A percentile compares a stretch with the other conserved stretches of the same genome.
These are phyloP conservation scores for Piaya cayana DNA, from an alignment of 2,113 vertebrate genomes.

Conservation along the genomic window DNA sequence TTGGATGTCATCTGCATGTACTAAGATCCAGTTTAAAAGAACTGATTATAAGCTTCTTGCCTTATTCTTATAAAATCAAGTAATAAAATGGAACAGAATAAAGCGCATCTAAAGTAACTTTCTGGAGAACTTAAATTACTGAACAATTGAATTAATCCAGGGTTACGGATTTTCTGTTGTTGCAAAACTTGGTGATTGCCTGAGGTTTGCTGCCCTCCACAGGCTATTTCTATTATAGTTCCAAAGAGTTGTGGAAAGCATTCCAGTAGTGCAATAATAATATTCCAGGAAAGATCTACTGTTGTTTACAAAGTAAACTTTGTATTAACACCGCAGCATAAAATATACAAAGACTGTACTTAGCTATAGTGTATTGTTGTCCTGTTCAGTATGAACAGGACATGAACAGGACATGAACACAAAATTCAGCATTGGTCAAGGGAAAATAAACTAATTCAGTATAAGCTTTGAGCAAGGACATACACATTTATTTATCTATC, in stretches of 20 bases:
- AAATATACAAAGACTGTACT: not conserved
- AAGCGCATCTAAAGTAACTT: not conserved
- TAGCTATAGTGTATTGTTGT: not conserved
- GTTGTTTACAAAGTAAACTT: not conserved
- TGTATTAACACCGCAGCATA: not conserved
- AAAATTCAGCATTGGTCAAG: not conserved
- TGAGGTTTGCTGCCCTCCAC: slow-evolving; percentile 66
- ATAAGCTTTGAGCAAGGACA: not conserved
- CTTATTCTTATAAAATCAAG: not conserved
- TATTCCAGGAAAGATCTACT: not conserved
- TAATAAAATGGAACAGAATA: not conserved
- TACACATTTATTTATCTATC: not conserved
- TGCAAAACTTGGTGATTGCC: not conserved
- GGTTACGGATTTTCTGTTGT: not conserved
- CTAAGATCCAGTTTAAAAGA: not conserved
- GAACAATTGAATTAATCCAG: not conserved
- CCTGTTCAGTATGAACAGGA: no score
- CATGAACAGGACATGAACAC: not conserved
- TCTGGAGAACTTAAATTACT: not conserved
- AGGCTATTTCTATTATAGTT: not conserved
- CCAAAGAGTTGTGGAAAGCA: not conserved
- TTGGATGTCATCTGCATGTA: not conserved
- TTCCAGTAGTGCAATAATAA: not conserved
- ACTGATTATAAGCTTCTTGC: not conserved
- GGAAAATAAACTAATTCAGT: not conserved